A percentile compares a stretch with the other conserved stretches of the same genome.
Evolutionary conservation across 2,888 invertebrate genomes (phyloP).

Genomic region (Lathronympha strigana): DNA sequence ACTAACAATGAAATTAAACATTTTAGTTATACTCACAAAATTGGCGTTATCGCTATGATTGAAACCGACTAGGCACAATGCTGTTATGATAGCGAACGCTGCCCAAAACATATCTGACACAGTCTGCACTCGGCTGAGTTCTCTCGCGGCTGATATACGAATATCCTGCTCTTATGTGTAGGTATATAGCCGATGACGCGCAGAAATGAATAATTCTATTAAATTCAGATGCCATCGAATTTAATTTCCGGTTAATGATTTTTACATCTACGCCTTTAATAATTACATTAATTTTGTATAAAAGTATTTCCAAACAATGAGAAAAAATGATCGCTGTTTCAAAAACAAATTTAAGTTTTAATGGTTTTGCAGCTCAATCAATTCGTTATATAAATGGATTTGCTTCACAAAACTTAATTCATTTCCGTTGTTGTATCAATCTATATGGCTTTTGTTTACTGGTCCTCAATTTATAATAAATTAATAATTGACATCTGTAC

Average conservation of each 20-base stretch:
- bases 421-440: background rate
- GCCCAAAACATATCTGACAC: conserved; percentile 43
- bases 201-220: background rate
- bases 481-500: background rate
- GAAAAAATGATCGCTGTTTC: background rate
- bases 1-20: conserved; percentile 24
- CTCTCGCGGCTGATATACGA: conserved; percentile 15
- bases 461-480: background rate
- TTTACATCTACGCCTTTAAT: conserved; percentile 15
- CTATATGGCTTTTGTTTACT: background rate
- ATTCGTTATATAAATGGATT: background rate
- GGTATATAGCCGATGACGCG: background rate
- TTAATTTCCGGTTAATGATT: conserved; percentile 59
- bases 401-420: background rate
- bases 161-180: conserved; percentile 7
- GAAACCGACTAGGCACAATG: conserved; percentile 46
- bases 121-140: conserved; percentile 11
- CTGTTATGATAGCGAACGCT: conserved; percentile 47
- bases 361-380: background rate
- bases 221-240: conserved; percentile 43
- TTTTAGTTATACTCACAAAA: conserved; percentile 39
- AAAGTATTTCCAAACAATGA: background rate
- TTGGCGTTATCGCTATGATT: conserved; percentile 50
- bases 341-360: conserved; percentile 5
- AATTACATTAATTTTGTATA: background rate